Conservation (phyloP, 2,888 invertebrate species). For the Caenorhabditis sp. region DNA sequence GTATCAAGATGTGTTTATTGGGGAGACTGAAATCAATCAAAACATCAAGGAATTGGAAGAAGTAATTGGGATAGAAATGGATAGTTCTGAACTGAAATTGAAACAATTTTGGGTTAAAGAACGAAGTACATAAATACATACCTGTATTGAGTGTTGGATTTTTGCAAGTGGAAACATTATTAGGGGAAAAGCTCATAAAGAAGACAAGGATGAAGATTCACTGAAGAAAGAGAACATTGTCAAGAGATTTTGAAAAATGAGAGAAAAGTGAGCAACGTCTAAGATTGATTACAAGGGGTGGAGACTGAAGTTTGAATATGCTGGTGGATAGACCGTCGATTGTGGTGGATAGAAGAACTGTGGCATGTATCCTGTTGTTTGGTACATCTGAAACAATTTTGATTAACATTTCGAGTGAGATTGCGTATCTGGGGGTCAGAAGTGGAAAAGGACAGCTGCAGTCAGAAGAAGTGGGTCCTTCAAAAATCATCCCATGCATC, state of each 20-base stretch:
- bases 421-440: background rate
- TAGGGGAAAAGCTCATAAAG: conserved; percentile 25
- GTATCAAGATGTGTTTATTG: background rate
- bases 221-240: conserved; percentile 32
- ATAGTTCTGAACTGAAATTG: background rate
- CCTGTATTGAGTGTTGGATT: conserved; percentile 38
- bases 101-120: background rate
- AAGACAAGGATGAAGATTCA: background rate
- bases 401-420: background rate
- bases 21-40: conserved; percentile 11
- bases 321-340: conserved; percentile 31
- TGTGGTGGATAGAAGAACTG: conserved; percentile 40
- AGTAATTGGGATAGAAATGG: background rate
- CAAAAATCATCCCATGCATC: conserved; percentile 53
- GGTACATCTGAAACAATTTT: conserved; percentile 58
- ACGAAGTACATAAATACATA: conserved; percentile 57
- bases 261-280: conserved; percentile 22
- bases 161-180: conserved; percentile 2
- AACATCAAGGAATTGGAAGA: background rate
- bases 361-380: conserved; percentile 42
- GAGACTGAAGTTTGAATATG: conserved; percentile 1
- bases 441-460: conserved; percentile 57
- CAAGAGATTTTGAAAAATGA: conserved; percentile 22
- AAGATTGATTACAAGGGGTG: conserved; percentile 10
- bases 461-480: conserved; percentile 48